Conservation (phyloP, 2,888 invertebrate genomes). For the Rosalia funebris region DNA sequence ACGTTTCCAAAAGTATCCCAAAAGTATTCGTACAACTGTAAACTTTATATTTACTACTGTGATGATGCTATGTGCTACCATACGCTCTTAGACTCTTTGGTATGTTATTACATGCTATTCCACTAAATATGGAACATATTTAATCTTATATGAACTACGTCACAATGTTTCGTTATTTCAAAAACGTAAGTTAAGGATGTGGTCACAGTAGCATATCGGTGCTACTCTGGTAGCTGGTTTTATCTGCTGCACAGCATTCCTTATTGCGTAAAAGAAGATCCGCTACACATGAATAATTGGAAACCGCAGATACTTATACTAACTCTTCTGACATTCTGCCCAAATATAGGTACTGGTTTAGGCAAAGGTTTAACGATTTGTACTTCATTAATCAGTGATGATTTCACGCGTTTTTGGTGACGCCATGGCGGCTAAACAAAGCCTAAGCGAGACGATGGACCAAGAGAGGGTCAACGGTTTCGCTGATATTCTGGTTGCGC, state of each 20-base stretch:
- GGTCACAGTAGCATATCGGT: too few relatives aligned
- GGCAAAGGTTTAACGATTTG: constrained; percentile 96
- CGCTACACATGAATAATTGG: constrained; percentile 99
- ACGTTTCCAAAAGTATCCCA: too few relatives aligned
- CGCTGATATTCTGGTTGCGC: constrained; percentile 91
- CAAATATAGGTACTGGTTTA: constrained; percentile 88
- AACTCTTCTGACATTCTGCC: constrained; percentile 83
- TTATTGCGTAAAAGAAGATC: constrained; percentile 94
- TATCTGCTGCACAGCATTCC: constrained; percentile 96
- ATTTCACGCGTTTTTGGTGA: constrained; percentile 85
- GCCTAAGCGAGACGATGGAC: constrained; percentile 85
- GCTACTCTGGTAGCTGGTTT: too few relatives aligned
- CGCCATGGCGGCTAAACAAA: constrained; percentile 85
- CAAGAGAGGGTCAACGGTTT: constrained; percentile 99
- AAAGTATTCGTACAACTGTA: too few relatives aligned
- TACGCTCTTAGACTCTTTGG: too few relatives aligned
- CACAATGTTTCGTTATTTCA: too few relatives aligned
- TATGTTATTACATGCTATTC: too few relatives aligned
- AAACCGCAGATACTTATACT: constrained; percentile 95
- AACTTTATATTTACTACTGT: too few relatives aligned
- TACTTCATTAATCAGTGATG: constrained; percentile 89
- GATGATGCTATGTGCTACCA: too few relatives aligned
- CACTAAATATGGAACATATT: too few relatives aligned
- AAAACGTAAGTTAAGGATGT: too few relatives aligned
- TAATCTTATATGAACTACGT: too few relatives aligned